A percentile compares a stretch with the other conserved stretches of the same genome.
Conservation (phyloP, 2,113 vertebrate species). For the Alces alces region DNA sequence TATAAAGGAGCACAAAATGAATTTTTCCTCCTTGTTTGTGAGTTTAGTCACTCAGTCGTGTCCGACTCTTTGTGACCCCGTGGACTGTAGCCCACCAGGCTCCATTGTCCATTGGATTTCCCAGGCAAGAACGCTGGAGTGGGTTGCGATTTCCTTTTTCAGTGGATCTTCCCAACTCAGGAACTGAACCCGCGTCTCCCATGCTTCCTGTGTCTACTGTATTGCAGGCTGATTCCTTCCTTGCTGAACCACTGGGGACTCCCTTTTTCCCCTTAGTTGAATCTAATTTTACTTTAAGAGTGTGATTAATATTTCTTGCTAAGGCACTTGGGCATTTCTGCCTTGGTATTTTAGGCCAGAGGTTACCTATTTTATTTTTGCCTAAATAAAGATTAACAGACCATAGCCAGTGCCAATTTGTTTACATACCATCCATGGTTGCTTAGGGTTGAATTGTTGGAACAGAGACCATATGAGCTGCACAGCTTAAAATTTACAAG, state of each 20-base stretch:
- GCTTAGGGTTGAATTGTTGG: background rate
- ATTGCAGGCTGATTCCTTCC: background rate
- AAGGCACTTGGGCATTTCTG: background rate
- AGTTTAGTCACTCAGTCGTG: background rate
- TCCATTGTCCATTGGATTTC: background rate
- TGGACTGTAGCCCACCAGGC: background rate
- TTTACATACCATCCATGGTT: background rate
- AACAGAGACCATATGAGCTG: background rate
- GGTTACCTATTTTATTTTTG: background rate
- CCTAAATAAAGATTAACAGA: background rate
- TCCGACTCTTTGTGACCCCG: accelerated
- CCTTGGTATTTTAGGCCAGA: background rate
- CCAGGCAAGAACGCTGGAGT: background rate
- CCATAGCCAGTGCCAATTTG: background rate
- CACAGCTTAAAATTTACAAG: background rate
- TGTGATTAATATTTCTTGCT: background rate
- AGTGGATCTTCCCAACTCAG: background rate
- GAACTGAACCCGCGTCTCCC: background rate
- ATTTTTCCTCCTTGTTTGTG: background rate
- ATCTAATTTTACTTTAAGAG: background rate
- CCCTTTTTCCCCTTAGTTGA: background rate
- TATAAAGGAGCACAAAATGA: background rate
- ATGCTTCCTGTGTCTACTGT: background rate
- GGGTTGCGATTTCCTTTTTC: background rate
- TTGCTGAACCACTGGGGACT: background rate